These are phyloP conservation scores for Beaufortia kweichowensis DNA, from an alignment of 2,113 vertebrate species.

Conservation along the genomic window DNA sequence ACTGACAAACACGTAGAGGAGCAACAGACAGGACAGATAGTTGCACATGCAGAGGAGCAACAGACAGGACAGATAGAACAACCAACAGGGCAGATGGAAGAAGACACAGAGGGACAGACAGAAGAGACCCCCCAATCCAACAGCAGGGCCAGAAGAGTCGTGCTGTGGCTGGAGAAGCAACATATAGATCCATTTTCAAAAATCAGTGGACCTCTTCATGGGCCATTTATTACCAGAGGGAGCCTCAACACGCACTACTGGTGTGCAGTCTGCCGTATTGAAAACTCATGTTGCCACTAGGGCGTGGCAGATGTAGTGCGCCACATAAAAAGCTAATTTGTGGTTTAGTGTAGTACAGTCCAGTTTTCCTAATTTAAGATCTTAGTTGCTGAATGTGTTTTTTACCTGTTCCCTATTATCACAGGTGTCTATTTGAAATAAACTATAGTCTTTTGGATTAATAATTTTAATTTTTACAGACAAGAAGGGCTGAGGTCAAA, in stretches of 20 bases:
- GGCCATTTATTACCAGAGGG: constrained; percentile 36
- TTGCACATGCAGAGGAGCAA: too few species aligned
- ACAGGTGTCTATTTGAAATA: neutral
- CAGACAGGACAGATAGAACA: neutral
- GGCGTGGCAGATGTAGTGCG: too few species aligned
- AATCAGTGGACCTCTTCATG: constrained; percentile 30
- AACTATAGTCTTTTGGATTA: too few species aligned
- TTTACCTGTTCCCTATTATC: too few species aligned
- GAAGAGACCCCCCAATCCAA: neutral
- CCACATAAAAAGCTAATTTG: neutral
- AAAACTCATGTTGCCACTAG: too few species aligned
- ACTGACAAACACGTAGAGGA: neutral
- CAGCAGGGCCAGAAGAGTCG: constrained; percentile 14
- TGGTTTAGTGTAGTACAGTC: too few species aligned
- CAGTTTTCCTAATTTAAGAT: too few species aligned
- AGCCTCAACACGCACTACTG: constrained; percentile 29
- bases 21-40: too few species aligned
- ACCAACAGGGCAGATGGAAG: constrained; percentile 5
- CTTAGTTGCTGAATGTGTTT: too few species aligned
- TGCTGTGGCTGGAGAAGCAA: neutral
- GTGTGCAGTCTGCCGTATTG: constrained; percentile 6
- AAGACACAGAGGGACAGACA: constrained; percentile 29
- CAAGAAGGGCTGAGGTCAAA: constrained; percentile 42
- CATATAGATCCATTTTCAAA: constrained; percentile 13
- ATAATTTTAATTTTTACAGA: constrained; percentile 30